Conservation (phyloP, 2,888 invertebrate species). For the Philhelius pedissequus region DNA sequence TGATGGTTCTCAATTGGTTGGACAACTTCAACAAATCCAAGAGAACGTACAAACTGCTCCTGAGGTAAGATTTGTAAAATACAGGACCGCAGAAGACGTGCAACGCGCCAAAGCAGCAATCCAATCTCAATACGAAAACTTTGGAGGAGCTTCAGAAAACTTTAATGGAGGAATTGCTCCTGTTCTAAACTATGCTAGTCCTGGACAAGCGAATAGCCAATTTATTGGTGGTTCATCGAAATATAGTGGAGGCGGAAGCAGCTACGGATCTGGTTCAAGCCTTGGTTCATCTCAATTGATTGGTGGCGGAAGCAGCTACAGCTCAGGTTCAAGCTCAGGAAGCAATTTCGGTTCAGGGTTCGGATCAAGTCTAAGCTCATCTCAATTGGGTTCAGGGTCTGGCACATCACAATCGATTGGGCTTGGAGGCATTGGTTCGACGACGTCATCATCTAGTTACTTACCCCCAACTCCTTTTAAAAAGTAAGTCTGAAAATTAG, state of each 20-base stretch:
- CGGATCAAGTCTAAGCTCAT: not conserved
- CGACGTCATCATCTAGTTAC: not conserved
- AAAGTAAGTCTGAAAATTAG: not conserved
- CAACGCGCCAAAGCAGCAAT: constrained; percentile 65
- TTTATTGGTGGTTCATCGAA: not conserved
- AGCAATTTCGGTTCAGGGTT: no score
- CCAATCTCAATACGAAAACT: constrained; percentile 69
- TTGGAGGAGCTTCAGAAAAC: constrained; percentile 62
- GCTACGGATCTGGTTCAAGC: not conserved
- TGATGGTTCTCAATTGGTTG: constrained; percentile 73
- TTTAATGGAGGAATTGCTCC: constrained; percentile 70
- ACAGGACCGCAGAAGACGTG: constrained; percentile 70
- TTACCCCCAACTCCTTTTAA: not conserved
- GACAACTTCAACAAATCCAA: constrained; percentile 70
- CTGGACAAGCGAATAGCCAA: not conserved
- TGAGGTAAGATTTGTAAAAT: constrained; percentile 70
- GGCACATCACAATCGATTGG: not conserved
- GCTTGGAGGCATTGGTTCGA: not conserved
- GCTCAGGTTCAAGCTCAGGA: not conserved
- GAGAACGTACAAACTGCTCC: constrained; percentile 67
- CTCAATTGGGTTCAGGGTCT: not conserved
- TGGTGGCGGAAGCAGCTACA: not conserved
- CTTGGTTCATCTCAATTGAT: not conserved
- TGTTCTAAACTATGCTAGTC: constrained; percentile 72
- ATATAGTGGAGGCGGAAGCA: not conserved